Evolutionary conservation across 2,797 vertebrate genomes (phyloP), one percentile per base, ranked within the genome.

Genomic region (Poecilia picta): DNA sequence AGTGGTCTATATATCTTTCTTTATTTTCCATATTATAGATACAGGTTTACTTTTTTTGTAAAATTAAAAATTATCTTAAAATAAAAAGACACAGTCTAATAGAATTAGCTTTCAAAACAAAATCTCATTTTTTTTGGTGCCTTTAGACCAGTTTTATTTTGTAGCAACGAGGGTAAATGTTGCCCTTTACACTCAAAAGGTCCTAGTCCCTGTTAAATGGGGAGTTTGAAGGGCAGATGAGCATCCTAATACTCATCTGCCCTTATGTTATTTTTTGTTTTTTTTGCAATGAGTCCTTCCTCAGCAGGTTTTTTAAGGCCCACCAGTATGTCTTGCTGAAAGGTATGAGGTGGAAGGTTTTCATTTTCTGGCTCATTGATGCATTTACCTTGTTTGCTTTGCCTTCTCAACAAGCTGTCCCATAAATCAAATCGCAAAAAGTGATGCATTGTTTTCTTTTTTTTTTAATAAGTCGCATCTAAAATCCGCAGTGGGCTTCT

Each of bases 311-410:
- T 43, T 20, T 5, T n/a, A n/a, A 43, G 39, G 39, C 39, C 66
- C 39, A n/a, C 23, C 39, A 43, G 66, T 7, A 13, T 13, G 39
- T n/a, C 66, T 43, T 43, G 39, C 36, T 25, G 36, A 68, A 36
- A 68, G 64, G 33, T 25, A 68, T 36, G 36, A 41, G 36, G 20
- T 68, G 16, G 64, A 64, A 64, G 36, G 66, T n/a, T n/a, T 70
- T n/a, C 4, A 70, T 70, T 70, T 43, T 70, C 66, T 70, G 66
- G 39, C n/a, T 70, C 68, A 16, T 41, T n/a, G 47, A 41, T 51
- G 28, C 28, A 72, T 31, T 53, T 1, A 10, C 74, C n/a, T 31
- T 31, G 5, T 59, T 36, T 51, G 71, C 36, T 81, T 70, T 20
- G 72, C 15, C 7, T 31, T 71, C 20, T 73, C 51, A 73, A 47